These are phyloP conservation scores for Selenia dentaria DNA, from an alignment of 2,888 invertebrate genomes.

Conservation along the genomic window DNA sequence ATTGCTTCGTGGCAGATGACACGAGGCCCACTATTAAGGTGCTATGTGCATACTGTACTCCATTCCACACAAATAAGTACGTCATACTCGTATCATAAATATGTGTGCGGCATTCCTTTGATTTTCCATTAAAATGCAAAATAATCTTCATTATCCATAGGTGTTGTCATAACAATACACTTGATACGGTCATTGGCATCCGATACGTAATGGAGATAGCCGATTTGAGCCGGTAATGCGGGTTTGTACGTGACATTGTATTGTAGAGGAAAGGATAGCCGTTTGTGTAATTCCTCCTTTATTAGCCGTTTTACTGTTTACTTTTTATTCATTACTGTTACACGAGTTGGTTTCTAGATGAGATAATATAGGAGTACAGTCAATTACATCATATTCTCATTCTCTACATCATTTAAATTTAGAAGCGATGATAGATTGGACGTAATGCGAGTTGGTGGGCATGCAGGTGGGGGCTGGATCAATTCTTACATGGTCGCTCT, in stretches of 20 bases:
- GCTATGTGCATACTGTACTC: too few species aligned
- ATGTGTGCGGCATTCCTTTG: slow-evolving; percentile 8
- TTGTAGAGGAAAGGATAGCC: slow-evolving; percentile 1
- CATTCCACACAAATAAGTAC: too few species aligned
- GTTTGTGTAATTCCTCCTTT: slow-evolving; percentile 14
- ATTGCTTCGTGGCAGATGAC: too few species aligned
- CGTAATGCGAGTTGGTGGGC: too few species aligned
- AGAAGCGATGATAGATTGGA: too few species aligned
- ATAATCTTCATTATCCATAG: slow-evolving; percentile 33
- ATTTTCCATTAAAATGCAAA: slow-evolving; percentile 56
- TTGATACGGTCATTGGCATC: slow-evolving; percentile 20
- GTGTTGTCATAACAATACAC: slow-evolving; percentile 28
- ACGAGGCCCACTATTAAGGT: too few species aligned
- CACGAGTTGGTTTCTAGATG: slow-evolving; percentile 9
- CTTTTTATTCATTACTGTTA: slow-evolving; percentile 18
- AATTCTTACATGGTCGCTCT: too few species aligned
- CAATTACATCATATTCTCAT: too few species aligned
- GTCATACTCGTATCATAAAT: neutral
- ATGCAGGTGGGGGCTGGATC: too few species aligned
- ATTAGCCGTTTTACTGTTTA: slow-evolving; percentile 18
- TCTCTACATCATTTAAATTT: too few species aligned
- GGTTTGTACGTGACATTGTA: slow-evolving; percentile 10
- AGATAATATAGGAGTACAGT: neutral
- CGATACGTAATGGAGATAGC: slow-evolving; percentile 15
- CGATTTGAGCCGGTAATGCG: slow-evolving; percentile 1